phyloP scores from a whole-genome alignment of 2,888 invertebrate genomes.

The Drosophila colorata region DNA sequence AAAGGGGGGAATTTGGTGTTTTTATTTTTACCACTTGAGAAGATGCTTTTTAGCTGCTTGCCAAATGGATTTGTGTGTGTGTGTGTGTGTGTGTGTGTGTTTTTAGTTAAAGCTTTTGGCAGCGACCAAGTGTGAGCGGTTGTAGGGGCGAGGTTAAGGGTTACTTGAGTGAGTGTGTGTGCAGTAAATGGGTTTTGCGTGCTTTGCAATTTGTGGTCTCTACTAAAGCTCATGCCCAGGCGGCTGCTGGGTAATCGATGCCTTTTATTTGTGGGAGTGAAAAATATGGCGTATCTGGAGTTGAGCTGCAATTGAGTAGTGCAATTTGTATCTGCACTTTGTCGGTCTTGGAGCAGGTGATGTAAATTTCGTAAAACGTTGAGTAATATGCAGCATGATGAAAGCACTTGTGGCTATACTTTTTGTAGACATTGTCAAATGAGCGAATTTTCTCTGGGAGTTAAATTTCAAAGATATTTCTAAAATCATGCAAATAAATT shows the following conservation, averaged over 20 bases:
- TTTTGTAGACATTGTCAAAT: background rate
- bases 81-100: too few relatives aligned
- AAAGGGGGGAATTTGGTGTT: slow-evolving; percentile 5
- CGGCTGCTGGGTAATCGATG: slow-evolving; percentile 51
- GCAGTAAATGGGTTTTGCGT: slow-evolving; percentile 53
- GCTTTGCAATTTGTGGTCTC: slow-evolving; percentile 60
- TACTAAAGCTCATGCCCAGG: slow-evolving; percentile 3
- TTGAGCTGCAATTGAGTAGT: slow-evolving; percentile 16
- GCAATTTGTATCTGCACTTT: slow-evolving; percentile 28
- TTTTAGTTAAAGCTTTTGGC: slow-evolving; percentile 38
- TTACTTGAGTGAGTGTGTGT: slow-evolving; percentile 10
- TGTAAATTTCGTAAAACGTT: slow-evolving; percentile 8
- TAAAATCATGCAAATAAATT: too few relatives aligned
- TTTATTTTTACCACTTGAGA: slow-evolving; percentile 37
- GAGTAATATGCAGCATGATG: background rate
- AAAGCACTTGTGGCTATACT: background rate
- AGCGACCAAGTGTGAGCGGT: slow-evolving; percentile 14
- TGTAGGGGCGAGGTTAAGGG: slow-evolving; percentile 8
- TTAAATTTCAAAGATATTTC: background rate
- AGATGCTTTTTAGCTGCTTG: slow-evolving; percentile 47
- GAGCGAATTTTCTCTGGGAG: background rate
- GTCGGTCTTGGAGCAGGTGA: slow-evolving; percentile 25
- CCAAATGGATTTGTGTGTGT: slow-evolving; percentile 60
- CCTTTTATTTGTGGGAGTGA: slow-evolving; percentile 35
- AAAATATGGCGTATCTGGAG: slow-evolving; percentile 16